Base-by-base conservation (phyloP, 2,113 vertebrate species). In the Sorex fumeus region DNA sequence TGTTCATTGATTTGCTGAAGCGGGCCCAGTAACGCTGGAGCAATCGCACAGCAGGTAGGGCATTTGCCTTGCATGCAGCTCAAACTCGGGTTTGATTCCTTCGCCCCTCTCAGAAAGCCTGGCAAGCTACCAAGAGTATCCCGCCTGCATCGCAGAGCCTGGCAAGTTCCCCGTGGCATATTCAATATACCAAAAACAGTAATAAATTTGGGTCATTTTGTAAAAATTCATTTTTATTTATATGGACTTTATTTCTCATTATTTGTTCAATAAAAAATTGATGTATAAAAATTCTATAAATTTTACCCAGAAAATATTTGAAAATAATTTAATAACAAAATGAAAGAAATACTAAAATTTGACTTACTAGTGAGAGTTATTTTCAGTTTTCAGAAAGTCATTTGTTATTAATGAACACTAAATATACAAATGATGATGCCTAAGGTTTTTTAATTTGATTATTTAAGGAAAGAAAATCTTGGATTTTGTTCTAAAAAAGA, bases 201-300 rank as follows among this genome's bases (percentile, higher is more conserved):
- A n/a, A n/a, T n/a, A n/a, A 27, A 69, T 62, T 11, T 50, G 12
- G 72, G 62, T 80, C 4, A 72, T 16, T 84, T 91, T 84, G 21
- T 72, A 10, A 45, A 3, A 19, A 36, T 1, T 57, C 69, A 50
- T 16, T 12, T 75, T 85, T 50, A 47, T 53, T 53, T 53, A 1
- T 53, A 19, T 53, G 53, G 53, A 53, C 13, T 53, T 53, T 16
- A 53, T 53, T 53, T 82, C 23, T 80, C 2, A 25, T 86, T 67
- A 53, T 76, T 6, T 40, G 12, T 82, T 57, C 3, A 5, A 19
- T 88, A 53, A 90, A 47, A 92, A 88, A 27, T 90, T 90, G 71
- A 92, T 53, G 19, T 47, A 32, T 11, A 60, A 10, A 10, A 85
- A 70, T 72, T 36, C 9, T 83, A 78, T 40, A 87, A 67, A 19